Evolutionary conservation across 2,113 vertebrate genomes (phyloP).

Genomic region (Cettia cetti): DNA sequence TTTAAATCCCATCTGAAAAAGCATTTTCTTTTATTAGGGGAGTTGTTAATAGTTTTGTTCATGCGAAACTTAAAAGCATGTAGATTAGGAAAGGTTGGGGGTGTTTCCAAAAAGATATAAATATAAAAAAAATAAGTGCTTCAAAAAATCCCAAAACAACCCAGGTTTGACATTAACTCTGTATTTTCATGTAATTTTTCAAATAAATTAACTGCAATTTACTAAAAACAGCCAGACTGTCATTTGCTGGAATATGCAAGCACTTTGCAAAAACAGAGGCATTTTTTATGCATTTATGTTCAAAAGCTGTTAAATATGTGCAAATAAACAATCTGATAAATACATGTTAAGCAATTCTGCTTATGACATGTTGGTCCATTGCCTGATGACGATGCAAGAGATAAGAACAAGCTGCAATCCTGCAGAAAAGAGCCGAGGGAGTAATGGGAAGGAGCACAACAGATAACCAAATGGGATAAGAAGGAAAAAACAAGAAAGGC

Average conservation of each 20-base stretch:
- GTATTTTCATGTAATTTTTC: not conserved
- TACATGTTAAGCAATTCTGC: not conserved
- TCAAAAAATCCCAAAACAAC: not conserved
- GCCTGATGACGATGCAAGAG: not conserved
- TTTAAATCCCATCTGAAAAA: not conserved
- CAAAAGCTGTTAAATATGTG: not conserved
- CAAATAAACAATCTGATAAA: not conserved
- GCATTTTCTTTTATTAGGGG: not conserved
- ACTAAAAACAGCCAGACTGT: not conserved
- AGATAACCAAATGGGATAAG: not conserved
- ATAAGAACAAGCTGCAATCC: not conserved
- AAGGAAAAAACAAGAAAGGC: not conserved
- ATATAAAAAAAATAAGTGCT: not conserved
- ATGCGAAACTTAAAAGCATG: not conserved
- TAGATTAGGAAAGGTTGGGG: not conserved
- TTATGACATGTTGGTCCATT: not conserved
- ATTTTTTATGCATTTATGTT: not conserved
- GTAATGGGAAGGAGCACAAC: not conserved
- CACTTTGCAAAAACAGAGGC: not conserved
- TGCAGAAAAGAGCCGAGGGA: not conserved
- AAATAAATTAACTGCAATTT: not conserved
- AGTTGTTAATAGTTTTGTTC: not conserved
- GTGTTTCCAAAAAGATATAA: not conserved
- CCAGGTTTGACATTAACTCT: not conserved
- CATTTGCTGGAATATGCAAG: not conserved